Evolutionary conservation across 2,888 invertebrate species (phyloP).

Genomic region (Abrostola triplasia): DNA sequence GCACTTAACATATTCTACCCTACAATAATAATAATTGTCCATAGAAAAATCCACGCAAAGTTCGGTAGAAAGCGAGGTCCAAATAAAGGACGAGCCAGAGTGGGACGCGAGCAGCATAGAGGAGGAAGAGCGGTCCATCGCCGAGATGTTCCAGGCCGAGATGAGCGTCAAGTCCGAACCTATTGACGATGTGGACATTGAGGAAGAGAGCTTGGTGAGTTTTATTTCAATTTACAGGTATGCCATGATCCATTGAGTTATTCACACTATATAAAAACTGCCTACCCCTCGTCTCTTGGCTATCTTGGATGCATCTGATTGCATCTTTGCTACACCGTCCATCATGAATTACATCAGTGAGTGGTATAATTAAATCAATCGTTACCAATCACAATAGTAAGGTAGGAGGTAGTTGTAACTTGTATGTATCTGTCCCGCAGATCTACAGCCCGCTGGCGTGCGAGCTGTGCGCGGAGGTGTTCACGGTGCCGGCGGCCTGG

Average conservation of each 20-base stretch:
- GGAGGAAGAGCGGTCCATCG: constrained; percentile 90
- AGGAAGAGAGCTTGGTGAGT: constrained; percentile 84
- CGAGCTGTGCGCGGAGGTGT: constrained; percentile 95
- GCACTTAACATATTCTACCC: not conserved
- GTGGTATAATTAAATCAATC: too few species aligned
- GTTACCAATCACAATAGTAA: too few species aligned
- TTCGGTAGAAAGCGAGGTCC: constrained; percentile 67
- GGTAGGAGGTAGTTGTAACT: not conserved
- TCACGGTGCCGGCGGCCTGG: constrained; percentile 94
- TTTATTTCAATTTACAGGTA: not conserved
- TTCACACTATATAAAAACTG: too few species aligned
- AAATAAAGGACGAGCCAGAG: constrained; percentile 87
- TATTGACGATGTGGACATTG: constrained; percentile 86
- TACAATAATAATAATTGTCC: constrained; percentile 7
- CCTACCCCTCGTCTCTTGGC: too few species aligned
- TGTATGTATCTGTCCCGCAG: constrained; percentile 57
- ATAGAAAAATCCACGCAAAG: constrained; percentile 72
- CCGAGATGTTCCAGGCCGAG: constrained; percentile 90
- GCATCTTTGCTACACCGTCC: too few species aligned
- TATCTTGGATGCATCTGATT: too few species aligned
- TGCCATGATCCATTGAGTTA: not conserved
- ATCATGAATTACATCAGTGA: too few species aligned
- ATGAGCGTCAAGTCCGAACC: constrained; percentile 91
- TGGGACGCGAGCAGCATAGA: constrained; percentile 90
- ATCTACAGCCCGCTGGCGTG: constrained; percentile 93